Conservation (phyloP, 2,113 vertebrate species). For the Chelonoidis abingdonii region DNA sequence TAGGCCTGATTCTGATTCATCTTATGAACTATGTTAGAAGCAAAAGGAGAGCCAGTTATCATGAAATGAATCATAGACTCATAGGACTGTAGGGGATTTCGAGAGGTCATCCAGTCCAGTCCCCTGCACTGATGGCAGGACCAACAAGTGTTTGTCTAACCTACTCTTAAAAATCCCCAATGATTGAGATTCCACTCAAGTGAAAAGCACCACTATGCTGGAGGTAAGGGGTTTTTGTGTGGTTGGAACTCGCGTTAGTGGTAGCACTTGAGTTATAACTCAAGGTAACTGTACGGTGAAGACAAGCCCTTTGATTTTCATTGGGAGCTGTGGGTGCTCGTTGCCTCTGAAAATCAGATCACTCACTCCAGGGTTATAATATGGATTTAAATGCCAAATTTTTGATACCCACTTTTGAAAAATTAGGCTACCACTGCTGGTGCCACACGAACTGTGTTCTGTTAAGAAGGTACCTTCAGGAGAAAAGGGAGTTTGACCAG, state of each 20-base stretch:
- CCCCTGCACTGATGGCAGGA: too few species aligned
- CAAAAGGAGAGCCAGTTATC: neutral
- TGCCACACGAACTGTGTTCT: neutral
- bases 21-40: neutral
- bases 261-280: neutral
- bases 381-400: too few species aligned
- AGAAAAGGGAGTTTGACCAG: neutral
- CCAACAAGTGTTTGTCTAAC: too few species aligned
- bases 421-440: neutral
- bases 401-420: neutral
- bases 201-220: too few species aligned
- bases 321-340: neutral
- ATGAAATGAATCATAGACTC: too few species aligned
- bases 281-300: neutral
- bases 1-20: neutral
- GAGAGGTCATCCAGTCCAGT: too few species aligned
- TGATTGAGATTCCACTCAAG: too few species aligned
- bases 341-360: neutral
- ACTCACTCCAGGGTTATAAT: neutral
- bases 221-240: too few species aligned
- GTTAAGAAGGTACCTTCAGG: neutral
- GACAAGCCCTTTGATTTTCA: neutral
- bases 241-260: too few species aligned
- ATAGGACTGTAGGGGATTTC: too few species aligned
- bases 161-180: too few species aligned